phyloP scores from a whole-genome alignment of 2,797 vertebrate genomes.

The Coreius guichenoti region DNA sequence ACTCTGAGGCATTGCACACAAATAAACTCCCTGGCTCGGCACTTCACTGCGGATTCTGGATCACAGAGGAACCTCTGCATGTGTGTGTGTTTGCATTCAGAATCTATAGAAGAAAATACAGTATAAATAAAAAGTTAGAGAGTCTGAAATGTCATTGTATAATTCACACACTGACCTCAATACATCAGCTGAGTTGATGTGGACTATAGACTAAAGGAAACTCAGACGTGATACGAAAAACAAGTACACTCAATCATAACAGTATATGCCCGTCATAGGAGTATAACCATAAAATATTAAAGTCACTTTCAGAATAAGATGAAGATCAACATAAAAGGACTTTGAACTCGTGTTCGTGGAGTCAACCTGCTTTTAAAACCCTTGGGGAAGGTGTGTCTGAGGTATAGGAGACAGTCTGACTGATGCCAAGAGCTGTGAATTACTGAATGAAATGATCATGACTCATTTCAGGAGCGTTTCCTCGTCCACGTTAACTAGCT shows the following conservation, averaged over 20 bases:
- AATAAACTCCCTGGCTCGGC: neutral
- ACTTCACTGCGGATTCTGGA: neutral
- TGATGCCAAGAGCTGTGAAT: neutral
- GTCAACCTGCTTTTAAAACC: slow-evolving; percentile 18
- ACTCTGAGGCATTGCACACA: neutral
- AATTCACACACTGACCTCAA: neutral
- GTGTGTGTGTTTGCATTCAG: neutral
- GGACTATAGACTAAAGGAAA: slow-evolving; percentile 7
- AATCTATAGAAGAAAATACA: neutral
- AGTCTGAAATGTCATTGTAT: neutral
- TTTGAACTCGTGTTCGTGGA: neutral
- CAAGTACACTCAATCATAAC: neutral
- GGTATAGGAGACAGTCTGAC: neutral
- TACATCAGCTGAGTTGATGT: neutral
- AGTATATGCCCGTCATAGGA: neutral
- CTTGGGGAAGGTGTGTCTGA: neutral
- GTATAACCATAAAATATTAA: slow-evolving; percentile 23
- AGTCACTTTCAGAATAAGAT: neutral
- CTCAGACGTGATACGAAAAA: neutral
- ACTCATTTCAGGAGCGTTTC: slow-evolving; percentile 4
- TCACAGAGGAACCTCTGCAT: neutral
- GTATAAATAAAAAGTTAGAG: neutral
- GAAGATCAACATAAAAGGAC: slow-evolving; percentile 10
- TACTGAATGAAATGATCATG: neutral
- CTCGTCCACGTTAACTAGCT: neutral